Evolutionary conservation across 2,888 invertebrate genomes (phyloP).

Genomic region (Acleris emargana): DNA sequence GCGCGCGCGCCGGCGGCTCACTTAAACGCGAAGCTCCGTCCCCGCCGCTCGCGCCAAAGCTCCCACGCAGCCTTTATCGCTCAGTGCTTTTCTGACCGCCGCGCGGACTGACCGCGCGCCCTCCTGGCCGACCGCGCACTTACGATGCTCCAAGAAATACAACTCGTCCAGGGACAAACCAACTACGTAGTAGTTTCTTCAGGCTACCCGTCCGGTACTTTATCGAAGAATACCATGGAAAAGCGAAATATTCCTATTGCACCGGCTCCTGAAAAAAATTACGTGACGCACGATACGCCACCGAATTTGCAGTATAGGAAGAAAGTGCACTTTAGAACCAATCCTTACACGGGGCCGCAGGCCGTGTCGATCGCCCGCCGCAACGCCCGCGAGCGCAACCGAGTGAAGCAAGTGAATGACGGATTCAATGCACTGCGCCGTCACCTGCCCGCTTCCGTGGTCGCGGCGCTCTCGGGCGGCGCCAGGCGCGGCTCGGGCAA

Average conservation of each 20-base stretch:
- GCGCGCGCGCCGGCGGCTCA: constrained; percentile 81
- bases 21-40: constrained; percentile 76
- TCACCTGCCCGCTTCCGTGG: constrained; percentile 92
- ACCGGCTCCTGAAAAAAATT: constrained; percentile 84
- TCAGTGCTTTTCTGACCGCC: constrained; percentile 67
- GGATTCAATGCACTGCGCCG: constrained; percentile 95
- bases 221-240: constrained; percentile 79
- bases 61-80: constrained; percentile 58
- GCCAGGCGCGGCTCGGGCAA: constrained; percentile 91
- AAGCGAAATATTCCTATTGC: constrained; percentile 83
- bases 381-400: constrained; percentile 96
- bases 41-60: constrained; percentile 68
- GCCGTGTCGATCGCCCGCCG: constrained; percentile 94
- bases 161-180: constrained; percentile 81
- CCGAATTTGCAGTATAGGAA: constrained; percentile 87
- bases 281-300: constrained; percentile 78
- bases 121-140: constrained; percentile 57
- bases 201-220: constrained; percentile 73
- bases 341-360: constrained; percentile 86
- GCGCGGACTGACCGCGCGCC: constrained; percentile 67
- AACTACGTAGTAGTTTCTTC: constrained; percentile 86
- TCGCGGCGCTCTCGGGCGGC: constrained; percentile 86
- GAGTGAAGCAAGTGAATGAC: constrained; percentile 97
- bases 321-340: constrained; percentile 88
- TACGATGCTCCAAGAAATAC: constrained; percentile 82